Evolutionary conservation across 1,140 invertebrate genomes (phyloP), one percentile per base, ranked within the genome.

Genomic region (Calosoma granatense): DNA sequence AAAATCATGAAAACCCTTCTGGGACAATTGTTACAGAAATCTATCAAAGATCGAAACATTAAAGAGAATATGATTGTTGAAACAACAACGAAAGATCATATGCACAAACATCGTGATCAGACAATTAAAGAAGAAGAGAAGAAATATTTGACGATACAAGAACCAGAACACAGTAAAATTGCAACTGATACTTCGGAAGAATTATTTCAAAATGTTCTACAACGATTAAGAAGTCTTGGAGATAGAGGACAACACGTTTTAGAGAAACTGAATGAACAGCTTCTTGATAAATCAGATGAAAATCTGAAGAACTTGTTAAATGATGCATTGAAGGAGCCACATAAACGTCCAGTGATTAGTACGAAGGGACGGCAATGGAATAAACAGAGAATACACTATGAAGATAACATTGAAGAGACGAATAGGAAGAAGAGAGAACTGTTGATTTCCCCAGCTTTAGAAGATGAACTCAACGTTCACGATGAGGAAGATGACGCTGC

Each of bases 401-500:
- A 64, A 36, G 65, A 65, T 2, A 60, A 63, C 36, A 67, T 70
- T 53, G 68, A 70, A 20, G n/a, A 19, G 47, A 56, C 2, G 14
- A 20, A 20, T 17, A 61, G 61, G 39, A 60, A 61, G 58, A 67
- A 66, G 57, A 61, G 72, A n/a, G 68, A 74, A 26, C 36, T 75
- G 61, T 52, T 72, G 57, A 55, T 77, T 65, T 58, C 64, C 55
- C 65, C 74, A 60, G 69, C 70, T 62, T 52, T 81, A 19, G 56
- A 66, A 21, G 67, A 70, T 15, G 60, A 74, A 22, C 61, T 82
- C 1, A 80, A 76, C 47, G 70, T 76, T 59, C 73, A 83, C 26
- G 83, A 84, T 52, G 78, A 79, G 56, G 76, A 79, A 0, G 76
- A 76, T 36, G 75, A 85, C 62, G 73, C 72, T 22, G 82, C 76